A percentile compares a stretch with the other conserved stretches of the same genome.
Evolutionary conservation across 2,888 invertebrate genomes (phyloP).

Genomic region (Parnassius smintheus): DNA sequence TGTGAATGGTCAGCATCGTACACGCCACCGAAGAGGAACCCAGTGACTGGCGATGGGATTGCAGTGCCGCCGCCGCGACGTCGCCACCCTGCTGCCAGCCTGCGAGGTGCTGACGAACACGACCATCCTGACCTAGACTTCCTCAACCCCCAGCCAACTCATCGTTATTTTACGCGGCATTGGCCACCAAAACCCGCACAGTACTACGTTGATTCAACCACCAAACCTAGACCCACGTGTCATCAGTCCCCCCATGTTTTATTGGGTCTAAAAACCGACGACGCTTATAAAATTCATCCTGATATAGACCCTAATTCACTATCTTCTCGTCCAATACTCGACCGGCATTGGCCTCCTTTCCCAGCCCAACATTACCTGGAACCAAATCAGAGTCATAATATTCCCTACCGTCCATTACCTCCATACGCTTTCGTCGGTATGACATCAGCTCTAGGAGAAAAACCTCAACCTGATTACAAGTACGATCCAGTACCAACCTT

Average conservation of each 20-base stretch:
- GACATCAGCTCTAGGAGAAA: slow-evolving; percentile 68
- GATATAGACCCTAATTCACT: slow-evolving; percentile 63
- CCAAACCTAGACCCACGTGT: slow-evolving; percentile 49
- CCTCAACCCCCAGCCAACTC: slow-evolving; percentile 64
- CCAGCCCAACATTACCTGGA: slow-evolving; percentile 73
- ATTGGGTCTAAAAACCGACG: slow-evolving; percentile 66
- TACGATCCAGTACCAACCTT: slow-evolving; percentile 66
- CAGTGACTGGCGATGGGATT: slow-evolving; percentile 84
- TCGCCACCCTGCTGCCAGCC: slow-evolving; percentile 71
- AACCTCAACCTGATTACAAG: slow-evolving; percentile 66
- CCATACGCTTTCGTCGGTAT: slow-evolving; percentile 70
- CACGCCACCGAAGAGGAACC: slow-evolving; percentile 81
- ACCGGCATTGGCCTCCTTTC: slow-evolving; percentile 71
- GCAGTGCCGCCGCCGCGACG: slow-evolving; percentile 75
- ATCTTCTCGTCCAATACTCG: slow-evolving; percentile 62
- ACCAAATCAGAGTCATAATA: slow-evolving; percentile 52
- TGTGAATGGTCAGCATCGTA: slow-evolving; percentile 74
- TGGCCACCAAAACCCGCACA: slow-evolving; percentile 71
- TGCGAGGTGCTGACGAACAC: slow-evolving; percentile 75
- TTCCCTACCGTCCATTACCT: slow-evolving; percentile 62
- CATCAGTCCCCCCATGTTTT: slow-evolving; percentile 65
- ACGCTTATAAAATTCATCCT: slow-evolving; percentile 56
- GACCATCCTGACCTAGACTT: slow-evolving; percentile 28
- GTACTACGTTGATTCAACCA: slow-evolving; percentile 68
- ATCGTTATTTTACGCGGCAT: slow-evolving; percentile 62